These are phyloP conservation scores for Agrochola litura DNA, from an alignment of 2,888 invertebrate genomes.

Conservation along the genomic window DNA sequence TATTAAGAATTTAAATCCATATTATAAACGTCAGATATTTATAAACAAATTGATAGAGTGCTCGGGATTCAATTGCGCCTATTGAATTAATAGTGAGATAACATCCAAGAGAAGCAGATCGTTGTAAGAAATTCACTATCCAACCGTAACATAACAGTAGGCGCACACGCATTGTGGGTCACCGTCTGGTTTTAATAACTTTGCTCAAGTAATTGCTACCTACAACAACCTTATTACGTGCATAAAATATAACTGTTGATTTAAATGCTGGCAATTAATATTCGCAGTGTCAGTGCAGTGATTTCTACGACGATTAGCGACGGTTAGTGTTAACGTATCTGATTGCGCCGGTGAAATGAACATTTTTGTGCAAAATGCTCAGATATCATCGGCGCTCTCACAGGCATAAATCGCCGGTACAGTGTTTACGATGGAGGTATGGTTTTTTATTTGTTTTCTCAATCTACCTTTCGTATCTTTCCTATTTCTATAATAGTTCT, in stretches of 20 bases:
- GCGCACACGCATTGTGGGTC: constrained; percentile 67
- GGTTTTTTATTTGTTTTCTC: constrained; percentile 38
- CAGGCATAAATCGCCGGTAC: constrained; percentile 88
- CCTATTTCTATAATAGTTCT: background rate
- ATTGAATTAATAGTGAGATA: constrained; percentile 52
- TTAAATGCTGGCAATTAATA: constrained; percentile 67
- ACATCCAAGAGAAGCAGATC: constrained; percentile 55
- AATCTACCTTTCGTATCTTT: constrained; percentile 4
- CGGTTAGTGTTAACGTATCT: constrained; percentile 67
- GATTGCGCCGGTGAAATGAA: constrained; percentile 84
- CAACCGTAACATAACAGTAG: constrained; percentile 71
- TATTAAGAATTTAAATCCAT: constrained; percentile 30
- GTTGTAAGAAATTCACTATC: constrained; percentile 60
- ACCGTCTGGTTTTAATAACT: constrained; percentile 69
- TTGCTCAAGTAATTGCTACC: constrained; percentile 66
- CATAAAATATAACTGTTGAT: constrained; percentile 71
- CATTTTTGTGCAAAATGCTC: constrained; percentile 90
- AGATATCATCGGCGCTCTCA: constrained; percentile 90
- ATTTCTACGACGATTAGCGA: constrained; percentile 71
- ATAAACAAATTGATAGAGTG: constrained; percentile 43
- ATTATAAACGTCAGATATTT: constrained; percentile 39
- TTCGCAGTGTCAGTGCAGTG: constrained; percentile 71
- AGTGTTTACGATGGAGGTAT: constrained; percentile 89
- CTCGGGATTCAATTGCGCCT: constrained; percentile 28
- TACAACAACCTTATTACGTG: constrained; percentile 67